phyloP scores from a whole-genome alignment of 2,888 invertebrate species.

The Pecten maximus region DNA sequence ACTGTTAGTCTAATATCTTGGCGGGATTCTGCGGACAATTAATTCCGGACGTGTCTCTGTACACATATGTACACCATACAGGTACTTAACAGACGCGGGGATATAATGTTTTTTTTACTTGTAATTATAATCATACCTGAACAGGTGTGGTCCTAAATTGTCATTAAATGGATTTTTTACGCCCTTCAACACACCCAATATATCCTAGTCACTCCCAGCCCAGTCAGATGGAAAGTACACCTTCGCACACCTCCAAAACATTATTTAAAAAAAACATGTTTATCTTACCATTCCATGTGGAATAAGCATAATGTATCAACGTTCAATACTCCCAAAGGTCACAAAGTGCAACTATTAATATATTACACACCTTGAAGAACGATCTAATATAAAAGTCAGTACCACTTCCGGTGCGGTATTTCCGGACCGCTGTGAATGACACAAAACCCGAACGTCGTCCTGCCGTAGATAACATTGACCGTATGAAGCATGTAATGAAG shows the following conservation, averaged over 20 bases:
- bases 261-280: not conserved
- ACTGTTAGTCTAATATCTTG: not conserved
- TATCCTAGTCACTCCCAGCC: not conserved
- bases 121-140: not conserved
- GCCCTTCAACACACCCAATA: not conserved
- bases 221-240: not conserved
- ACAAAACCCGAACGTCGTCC: not conserved
- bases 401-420: constrained; percentile 7
- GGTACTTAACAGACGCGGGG: not conserved
- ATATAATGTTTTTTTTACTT: not conserved
- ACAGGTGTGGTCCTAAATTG: not conserved
- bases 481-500: not conserved
- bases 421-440: constrained; percentile 27
- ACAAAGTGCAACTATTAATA: not conserved
- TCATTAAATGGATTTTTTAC: not conserved
- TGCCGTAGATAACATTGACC: not conserved
- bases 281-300: not conserved
- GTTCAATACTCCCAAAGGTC: not conserved
- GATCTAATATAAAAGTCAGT: not conserved
- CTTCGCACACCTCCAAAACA: not conserved
- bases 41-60: not conserved
- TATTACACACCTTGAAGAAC: not conserved
- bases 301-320: not conserved
- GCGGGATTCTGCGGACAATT: not conserved
- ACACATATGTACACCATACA: not conserved